Evolutionary conservation across 2,113 vertebrate species (phyloP).

Genomic region (Mungos mungo): DNA sequence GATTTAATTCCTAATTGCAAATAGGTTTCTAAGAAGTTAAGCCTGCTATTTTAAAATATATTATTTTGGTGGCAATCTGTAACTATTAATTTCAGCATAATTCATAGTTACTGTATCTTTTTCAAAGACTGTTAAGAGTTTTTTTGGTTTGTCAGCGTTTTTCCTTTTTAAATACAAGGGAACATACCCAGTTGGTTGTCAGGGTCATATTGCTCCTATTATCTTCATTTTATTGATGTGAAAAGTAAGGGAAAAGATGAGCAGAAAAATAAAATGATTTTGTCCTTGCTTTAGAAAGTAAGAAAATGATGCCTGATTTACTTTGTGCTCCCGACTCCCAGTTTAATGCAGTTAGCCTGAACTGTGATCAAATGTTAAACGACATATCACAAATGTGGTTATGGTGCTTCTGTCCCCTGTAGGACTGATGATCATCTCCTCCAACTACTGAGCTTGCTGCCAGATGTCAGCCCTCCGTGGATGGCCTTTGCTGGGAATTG

Average conservation of each 20-base stretch:
- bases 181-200: neutral
- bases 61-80: neutral
- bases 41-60: neutral
- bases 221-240: neutral
- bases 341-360: neutral
- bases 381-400: neutral
- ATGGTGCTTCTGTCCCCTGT: neutral
- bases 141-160: neutral
- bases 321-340: neutral
- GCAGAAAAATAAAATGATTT: neutral
- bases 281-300: neutral
- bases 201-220: neutral
- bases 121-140: neutral
- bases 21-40: neutral
- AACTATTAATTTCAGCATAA: neutral
- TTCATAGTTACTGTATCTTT: neutral
- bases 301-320: neutral
- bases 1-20: slow-evolving; percentile 58
- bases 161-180: neutral
- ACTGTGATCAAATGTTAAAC: neutral
- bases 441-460: no score
- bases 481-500: neutral
- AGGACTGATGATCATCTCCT: neutral
- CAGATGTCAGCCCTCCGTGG: neutral
- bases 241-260: neutral